These are phyloP conservation scores for Talpa occidentalis DNA, from an alignment of 2,113 vertebrate genomes.

Conservation along the genomic window DNA sequence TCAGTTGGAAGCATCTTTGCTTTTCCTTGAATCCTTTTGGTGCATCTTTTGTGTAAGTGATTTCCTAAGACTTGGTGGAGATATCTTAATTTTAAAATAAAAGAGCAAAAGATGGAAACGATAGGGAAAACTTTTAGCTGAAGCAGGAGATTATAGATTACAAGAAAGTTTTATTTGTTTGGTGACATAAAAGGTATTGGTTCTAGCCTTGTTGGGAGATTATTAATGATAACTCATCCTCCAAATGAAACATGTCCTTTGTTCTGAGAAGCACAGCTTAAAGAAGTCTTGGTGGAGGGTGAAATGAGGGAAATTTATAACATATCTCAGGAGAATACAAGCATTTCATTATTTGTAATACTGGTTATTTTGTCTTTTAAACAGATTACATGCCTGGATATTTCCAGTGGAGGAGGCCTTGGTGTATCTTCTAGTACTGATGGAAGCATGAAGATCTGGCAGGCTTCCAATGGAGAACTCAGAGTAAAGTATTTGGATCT, in stretches of 20 bases:
- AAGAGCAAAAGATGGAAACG: neutral
- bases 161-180: slow-evolving; percentile 19
- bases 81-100: slow-evolving; percentile 34
- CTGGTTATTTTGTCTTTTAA: slow-evolving; percentile 38
- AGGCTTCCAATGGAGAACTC: slow-evolving; percentile 89
- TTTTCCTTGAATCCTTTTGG: neutral
- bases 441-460: slow-evolving; percentile 90
- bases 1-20: slow-evolving; percentile 16
- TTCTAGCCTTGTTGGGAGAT: neutral
- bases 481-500: slow-evolving; percentile 83
- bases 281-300: neutral
- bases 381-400: slow-evolving; percentile 87
- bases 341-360: slow-evolving; percentile 23
- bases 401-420: slow-evolving; percentile 88
- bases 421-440: slow-evolving; percentile 88
- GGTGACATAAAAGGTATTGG: neutral
- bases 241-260: neutral
- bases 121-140: neutral
- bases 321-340: slow-evolving; percentile 10
- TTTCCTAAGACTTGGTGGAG: slow-evolving; percentile 19
- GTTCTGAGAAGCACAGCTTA: neutral
- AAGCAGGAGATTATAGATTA: neutral
- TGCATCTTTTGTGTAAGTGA: slow-evolving; percentile 23
- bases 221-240: neutral
- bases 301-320: neutral